phyloP scores from a whole-genome alignment of 2,797 vertebrate species.

The Melanotaenia parkinsoni region DNA sequence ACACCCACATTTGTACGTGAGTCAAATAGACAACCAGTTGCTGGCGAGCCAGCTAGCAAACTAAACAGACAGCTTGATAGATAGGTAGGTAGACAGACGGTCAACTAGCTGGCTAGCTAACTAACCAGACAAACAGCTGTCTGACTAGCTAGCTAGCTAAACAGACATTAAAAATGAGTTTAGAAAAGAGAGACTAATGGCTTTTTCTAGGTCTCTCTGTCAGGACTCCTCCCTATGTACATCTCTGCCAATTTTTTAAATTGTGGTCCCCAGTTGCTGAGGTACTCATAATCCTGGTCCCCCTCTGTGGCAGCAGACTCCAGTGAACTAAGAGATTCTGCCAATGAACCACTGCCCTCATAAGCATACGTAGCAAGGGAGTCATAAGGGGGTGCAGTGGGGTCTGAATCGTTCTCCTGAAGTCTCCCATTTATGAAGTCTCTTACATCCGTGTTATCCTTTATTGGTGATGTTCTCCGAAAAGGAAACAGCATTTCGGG shows the following conservation, averaged over 20 bases:
- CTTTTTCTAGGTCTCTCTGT: conserved; percentile 86
- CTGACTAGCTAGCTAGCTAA: conserved; percentile 55
- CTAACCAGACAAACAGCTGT: conserved; percentile 57
- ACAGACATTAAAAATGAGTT: conserved; percentile 51
- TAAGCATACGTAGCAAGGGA: conserved; percentile 98
- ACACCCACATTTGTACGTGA: conserved; percentile 35
- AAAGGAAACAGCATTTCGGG: conserved; percentile 93
- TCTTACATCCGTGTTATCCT: conserved; percentile 93
- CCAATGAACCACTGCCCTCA: conserved; percentile 93
- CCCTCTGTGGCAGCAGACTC: conserved; percentile 93
- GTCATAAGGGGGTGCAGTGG: conserved; percentile 95
- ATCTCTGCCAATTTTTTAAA: conserved; percentile 98
- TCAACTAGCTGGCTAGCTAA: conserved; percentile 53
- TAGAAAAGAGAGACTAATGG: conserved; percentile 23
- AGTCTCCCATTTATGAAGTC: conserved; percentile 96
- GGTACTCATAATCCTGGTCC: conserved; percentile 98
- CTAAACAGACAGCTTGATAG: conserved; percentile 70
- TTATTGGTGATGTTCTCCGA: conserved; percentile 91
- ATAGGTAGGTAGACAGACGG: conserved; percentile 69
- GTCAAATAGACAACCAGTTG: conserved; percentile 67
- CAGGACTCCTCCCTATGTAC: conserved; percentile 94
- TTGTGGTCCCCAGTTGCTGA: conserved; percentile 95
- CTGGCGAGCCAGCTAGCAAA: conserved; percentile 69
- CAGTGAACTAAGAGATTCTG: conserved; percentile 95
- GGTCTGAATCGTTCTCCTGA: conserved; percentile 93